Evolutionary conservation across 2,113 vertebrate genomes (phyloP).

Genomic region (Nothocercus nigrocapillus): DNA sequence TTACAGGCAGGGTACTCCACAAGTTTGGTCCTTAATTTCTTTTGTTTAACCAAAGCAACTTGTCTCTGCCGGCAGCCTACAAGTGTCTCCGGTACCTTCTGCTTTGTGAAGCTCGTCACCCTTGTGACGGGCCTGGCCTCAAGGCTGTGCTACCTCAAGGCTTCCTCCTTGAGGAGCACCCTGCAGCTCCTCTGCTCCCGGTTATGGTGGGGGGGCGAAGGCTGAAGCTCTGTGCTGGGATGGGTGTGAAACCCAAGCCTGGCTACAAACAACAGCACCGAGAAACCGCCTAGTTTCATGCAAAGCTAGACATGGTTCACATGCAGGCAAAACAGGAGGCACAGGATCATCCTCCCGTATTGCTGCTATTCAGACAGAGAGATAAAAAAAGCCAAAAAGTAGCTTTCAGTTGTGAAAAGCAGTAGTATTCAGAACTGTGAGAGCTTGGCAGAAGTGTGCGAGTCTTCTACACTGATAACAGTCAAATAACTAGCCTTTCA

Average conservation of each 20-base stretch:
- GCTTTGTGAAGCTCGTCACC: background rate
- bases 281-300: background rate
- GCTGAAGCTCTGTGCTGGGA: background rate
- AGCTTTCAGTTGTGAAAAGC: background rate
- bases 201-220: background rate
- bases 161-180: background rate
- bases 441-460: background rate
- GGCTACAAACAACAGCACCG: background rate
- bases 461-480: background rate
- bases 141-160: background rate
- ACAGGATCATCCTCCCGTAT: background rate
- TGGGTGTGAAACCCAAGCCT: background rate
- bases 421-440: background rate
- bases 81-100: background rate
- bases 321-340: background rate
- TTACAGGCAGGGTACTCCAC: background rate
- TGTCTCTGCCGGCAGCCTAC: background rate
- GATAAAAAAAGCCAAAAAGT: background rate
- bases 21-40: background rate
- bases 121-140: background rate
- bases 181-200: too few species aligned
- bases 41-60: background rate
- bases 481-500: background rate
- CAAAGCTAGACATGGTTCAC: background rate
- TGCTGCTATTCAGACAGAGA: background rate